These are phyloP conservation scores for Oryctes rhinoceros DNA, from an alignment of 1,140 invertebrate genomes.

Conservation along the genomic window DNA sequence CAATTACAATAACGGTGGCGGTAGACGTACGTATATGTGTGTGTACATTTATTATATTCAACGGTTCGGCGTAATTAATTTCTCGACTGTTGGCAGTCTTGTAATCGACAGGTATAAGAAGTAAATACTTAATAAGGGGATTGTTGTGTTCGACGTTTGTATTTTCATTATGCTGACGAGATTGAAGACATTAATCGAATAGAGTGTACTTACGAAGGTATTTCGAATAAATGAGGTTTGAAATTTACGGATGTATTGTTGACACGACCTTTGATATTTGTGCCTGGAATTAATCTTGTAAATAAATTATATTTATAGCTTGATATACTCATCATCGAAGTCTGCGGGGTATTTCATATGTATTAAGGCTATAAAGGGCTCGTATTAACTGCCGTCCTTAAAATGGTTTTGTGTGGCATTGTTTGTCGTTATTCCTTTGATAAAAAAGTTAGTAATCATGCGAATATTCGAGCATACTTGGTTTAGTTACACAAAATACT, in stretches of 20 bases:
- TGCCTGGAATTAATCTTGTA: too few relatives aligned
- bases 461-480: too few relatives aligned
- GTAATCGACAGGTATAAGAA: neutral
- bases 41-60: neutral
- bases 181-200: neutral
- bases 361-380: too few relatives aligned
- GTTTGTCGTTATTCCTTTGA: too few relatives aligned
- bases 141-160: neutral
- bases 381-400: too few relatives aligned
- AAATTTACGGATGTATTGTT: neutral
- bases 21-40: neutral
- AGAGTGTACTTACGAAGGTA: neutral
- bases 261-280: too few relatives aligned
- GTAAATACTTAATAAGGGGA: slow-evolving; percentile 1
- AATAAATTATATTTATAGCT: too few relatives aligned
- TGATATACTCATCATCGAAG: too few relatives aligned
- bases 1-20: neutral
- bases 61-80: neutral
- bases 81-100: neutral
- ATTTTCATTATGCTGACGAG: neutral
- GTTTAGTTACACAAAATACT: too few relatives aligned
- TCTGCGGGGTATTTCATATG: too few relatives aligned
- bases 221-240: neutral
- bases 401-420: too few relatives aligned
- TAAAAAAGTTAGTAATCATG: too few relatives aligned